Percentiles rank a stretch among this genome's conserved stretches.
These are phyloP conservation scores for Aphidius gifuensis DNA, from an alignment of 1,140 invertebrate genomes.

Conservation along the genomic window DNA sequence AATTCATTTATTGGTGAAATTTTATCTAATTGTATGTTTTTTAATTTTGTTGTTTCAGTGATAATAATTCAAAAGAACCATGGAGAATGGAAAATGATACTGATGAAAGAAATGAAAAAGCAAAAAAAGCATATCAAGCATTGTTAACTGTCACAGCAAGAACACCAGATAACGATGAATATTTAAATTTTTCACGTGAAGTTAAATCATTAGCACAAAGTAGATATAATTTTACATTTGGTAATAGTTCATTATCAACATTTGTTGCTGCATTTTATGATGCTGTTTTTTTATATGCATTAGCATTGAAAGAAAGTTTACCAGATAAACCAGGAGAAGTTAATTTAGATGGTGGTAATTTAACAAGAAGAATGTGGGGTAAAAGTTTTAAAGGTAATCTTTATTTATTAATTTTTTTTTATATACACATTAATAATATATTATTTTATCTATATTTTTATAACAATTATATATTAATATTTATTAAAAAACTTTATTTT, in stretches of 20 bases:
- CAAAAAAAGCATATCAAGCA: conserved; percentile 83
- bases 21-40: too few relatives aligned
- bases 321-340: conserved; percentile 60
- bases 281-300: conserved; percentile 86
- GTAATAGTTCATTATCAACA: conserved; percentile 70
- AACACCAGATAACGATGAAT: conserved; percentile 77
- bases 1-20: too few relatives aligned
- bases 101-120: conserved; percentile 76
- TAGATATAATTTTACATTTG: conserved; percentile 79
- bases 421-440: not conserved
- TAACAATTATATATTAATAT: not conserved
- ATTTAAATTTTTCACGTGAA: conserved; percentile 72
- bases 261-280: conserved; percentile 96
- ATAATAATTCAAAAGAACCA: conserved; percentile 60
- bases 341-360: conserved; percentile 58
- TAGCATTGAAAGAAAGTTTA: conserved; percentile 85
- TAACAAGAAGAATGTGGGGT: conserved; percentile 87
- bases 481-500: too few relatives aligned
- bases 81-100: conserved; percentile 83
- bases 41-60: conserved; percentile 36
- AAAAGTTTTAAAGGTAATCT: conserved; percentile 75
- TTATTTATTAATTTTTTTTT: not conserved
- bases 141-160: conserved; percentile 85
- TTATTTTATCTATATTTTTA: not conserved
- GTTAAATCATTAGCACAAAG: conserved; percentile 76